Base-by-base conservation (phyloP, 2,797 vertebrate species). In the Cheirogaleus major region DNA sequence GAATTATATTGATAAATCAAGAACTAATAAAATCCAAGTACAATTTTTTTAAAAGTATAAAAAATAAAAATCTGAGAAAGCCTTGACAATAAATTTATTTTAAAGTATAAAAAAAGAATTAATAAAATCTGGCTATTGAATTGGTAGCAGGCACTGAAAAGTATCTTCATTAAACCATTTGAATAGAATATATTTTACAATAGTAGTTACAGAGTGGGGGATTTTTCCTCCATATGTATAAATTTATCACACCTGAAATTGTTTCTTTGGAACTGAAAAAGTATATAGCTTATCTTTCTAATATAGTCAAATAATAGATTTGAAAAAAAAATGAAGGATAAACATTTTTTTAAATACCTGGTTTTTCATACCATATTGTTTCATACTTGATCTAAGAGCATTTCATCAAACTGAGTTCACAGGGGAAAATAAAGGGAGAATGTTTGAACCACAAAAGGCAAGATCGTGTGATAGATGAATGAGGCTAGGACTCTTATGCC, bases 271-370 rank as follows among this genome's bases (percentile, higher is more conserved):
- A 95, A 73, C 32, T 38, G n/a, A 80, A 59, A 82, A 67, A 38
- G 32, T 84, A 63, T 89, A 35, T 91, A 32, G 6, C 25, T 17
- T 57, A 35, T 83, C 43, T 93, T 89, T 81, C 65, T 82, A 30
- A 12, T 93, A 41, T 89, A 87, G 7, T 95, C 38, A 45, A 17
- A 73, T 78, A 81, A 79, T 76, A 69, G 30, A 75, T 86, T 92
- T 95, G 61, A 63, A 45, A 85, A 88, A 76, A 81, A 95, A 97
- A 73, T 59, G 35, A 93, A 88, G 20, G 20, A 23, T 92, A 90
- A 94, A 73, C 65, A 70, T 76, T 93, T 82, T 86, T 79, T 86
- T 67, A 93, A 59, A 70, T 61, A 89, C 22, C 50, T 79, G 55
- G 15, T 30, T 38, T 69, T 72, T 82, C 14, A 88, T 88, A 20